phyloP scores from a whole-genome alignment of 1,140 invertebrate genomes.

The Babylonia areolata region DNA sequence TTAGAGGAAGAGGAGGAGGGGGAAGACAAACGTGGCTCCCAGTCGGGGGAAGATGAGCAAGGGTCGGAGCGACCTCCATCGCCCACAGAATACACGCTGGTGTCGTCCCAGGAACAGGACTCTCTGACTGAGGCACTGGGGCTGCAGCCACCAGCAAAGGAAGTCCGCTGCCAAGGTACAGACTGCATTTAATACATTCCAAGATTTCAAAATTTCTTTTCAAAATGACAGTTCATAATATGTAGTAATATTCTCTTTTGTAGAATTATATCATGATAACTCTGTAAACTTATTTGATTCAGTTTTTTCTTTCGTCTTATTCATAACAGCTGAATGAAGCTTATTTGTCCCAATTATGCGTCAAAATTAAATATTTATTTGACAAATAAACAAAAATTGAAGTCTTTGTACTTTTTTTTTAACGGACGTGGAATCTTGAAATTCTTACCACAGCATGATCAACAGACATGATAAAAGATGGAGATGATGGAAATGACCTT shows the following conservation, averaged over 20 bases:
- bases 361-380: too few relatives aligned
- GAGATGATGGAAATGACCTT: neutral
- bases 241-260: too few relatives aligned
- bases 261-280: too few relatives aligned
- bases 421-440: neutral
- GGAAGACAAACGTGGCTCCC: too few relatives aligned
- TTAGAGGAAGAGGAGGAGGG: slow-evolving; percentile 36
- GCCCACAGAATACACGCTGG: slow-evolving; percentile 71
- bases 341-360: too few relatives aligned
- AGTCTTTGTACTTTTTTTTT: too few relatives aligned
- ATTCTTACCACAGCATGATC: neutral
- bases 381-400: too few relatives aligned
- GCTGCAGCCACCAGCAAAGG: slow-evolving; percentile 27
- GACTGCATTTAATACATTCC: neutral
- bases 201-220: neutral
- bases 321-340: too few relatives aligned
- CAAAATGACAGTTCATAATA: neutral
- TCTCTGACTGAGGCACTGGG: slow-evolving; percentile 58
- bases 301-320: too few relatives aligned
- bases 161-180: slow-evolving; percentile 32
- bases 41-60: slow-evolving; percentile 29
- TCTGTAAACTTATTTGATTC: too few relatives aligned
- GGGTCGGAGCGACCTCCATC: slow-evolving; percentile 67
- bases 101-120: slow-evolving; percentile 70
- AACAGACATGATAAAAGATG: neutral